Conservation (phyloP, 2,113 vertebrate genomes). For the Oreotrochilus melanogaster region DNA sequence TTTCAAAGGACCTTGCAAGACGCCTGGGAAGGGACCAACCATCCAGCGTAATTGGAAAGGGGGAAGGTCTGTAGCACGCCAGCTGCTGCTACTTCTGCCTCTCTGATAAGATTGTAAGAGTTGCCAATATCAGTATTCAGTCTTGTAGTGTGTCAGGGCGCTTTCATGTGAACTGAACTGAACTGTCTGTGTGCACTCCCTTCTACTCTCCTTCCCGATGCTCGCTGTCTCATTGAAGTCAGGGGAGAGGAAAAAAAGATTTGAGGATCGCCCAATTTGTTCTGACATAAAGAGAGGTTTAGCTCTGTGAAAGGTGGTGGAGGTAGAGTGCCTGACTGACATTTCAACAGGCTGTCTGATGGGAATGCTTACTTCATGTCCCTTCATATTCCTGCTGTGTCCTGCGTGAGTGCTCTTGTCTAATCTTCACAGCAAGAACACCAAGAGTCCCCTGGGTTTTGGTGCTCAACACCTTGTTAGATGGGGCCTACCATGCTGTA, state of each 20-base stretch:
- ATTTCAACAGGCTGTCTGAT: slow-evolving; percentile 75
- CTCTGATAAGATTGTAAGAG: slow-evolving; percentile 40
- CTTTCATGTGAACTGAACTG: slow-evolving; percentile 72
- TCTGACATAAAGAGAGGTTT: slow-evolving; percentile 84
- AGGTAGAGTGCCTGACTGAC: slow-evolving; percentile 76
- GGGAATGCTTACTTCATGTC: slow-evolving; percentile 77
- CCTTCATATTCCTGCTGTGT: slow-evolving; percentile 75
- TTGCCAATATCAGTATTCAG: slow-evolving; percentile 64
- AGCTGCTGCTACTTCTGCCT: neutral
- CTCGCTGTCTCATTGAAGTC: slow-evolving; percentile 76
- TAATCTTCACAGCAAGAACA: slow-evolving; percentile 83
- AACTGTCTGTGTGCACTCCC: slow-evolving; percentile 63
- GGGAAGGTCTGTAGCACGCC: neutral
- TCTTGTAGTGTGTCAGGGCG: slow-evolving; percentile 32
- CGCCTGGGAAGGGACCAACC: slow-evolving; percentile 19
- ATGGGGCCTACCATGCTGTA: slow-evolving; percentile 43
- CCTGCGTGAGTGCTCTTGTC: slow-evolving; percentile 81
- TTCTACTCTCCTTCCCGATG: slow-evolving; percentile 41
- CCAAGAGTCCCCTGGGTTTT: slow-evolving; percentile 81
- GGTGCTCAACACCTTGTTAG: slow-evolving; percentile 86
- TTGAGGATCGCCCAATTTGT: slow-evolving; percentile 84
- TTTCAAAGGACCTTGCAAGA: neutral
- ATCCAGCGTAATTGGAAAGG: neutral
- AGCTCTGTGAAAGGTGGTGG: slow-evolving; percentile 83
- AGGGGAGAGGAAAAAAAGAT: slow-evolving; percentile 82